phyloP scores from a whole-genome alignment of 2,113 vertebrate species.

The Pluvialis apricaria region DNA sequence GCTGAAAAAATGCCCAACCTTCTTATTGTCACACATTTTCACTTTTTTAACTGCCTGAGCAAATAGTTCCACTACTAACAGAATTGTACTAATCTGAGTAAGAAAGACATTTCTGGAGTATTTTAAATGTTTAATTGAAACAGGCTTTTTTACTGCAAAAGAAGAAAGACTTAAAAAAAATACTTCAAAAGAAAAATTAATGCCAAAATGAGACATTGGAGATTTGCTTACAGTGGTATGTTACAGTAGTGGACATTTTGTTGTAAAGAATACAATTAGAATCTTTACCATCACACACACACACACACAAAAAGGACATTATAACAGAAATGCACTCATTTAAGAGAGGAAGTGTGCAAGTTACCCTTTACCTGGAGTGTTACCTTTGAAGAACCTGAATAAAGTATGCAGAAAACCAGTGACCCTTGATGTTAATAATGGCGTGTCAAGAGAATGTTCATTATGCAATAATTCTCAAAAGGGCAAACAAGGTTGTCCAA shows the following conservation, averaged over 20 bases:
- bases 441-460: conserved; percentile 2
- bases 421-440: conserved; percentile 25
- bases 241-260: not conserved
- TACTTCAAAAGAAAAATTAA: not conserved
- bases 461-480: conserved; percentile 50
- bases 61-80: not conserved
- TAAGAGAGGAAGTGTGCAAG: conserved; percentile 51
- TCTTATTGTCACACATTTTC: not conserved
- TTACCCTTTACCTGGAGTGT: conserved; percentile 69
- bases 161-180: not conserved
- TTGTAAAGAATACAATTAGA: not conserved
- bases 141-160: not conserved
- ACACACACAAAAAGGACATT: not conserved
- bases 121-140: not conserved
- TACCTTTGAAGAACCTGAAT: conserved; percentile 37
- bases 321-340: conserved; percentile 31
- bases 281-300: not conserved
- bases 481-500: conserved; percentile 65
- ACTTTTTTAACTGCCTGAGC: not conserved
- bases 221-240: not conserved
- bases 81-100: not conserved
- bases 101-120: not conserved
- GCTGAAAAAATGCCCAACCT: not conserved
- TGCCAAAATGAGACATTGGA: not conserved
- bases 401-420: conserved; percentile 54